Percentiles rank a stretch among this genome's conserved stretches.
Evolutionary conservation across 2,113 vertebrate genomes (phyloP).

Genomic region (Pteropus alecto): DNA sequence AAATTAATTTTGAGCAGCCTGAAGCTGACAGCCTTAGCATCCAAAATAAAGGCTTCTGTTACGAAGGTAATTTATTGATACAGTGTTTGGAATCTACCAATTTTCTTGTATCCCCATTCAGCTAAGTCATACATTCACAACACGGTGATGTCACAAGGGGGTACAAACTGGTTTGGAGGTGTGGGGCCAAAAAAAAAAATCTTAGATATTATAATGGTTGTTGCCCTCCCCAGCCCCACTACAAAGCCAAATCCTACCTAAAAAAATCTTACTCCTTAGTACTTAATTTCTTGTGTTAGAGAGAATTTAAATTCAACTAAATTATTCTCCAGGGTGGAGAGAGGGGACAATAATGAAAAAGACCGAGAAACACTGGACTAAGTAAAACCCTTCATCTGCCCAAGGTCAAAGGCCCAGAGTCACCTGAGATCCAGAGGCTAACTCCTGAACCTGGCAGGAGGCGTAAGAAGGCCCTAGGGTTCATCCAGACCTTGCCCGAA

Average conservation of each 20-base stretch:
- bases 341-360: not conserved
- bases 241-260: not conserved
- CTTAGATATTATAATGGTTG: not conserved
- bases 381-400: not conserved
- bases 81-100: not conserved
- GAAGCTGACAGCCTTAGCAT: slow-evolving; percentile 67
- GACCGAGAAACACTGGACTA: not conserved
- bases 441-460: not conserved
- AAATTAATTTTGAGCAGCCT: slow-evolving; percentile 68
- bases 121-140: not conserved
- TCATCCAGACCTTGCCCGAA: not conserved
- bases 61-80: not conserved
- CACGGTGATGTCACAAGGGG: not conserved
- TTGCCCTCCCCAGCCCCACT: not conserved
- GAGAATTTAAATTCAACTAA: not conserved
- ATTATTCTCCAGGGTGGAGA: not conserved
- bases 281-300: not conserved
- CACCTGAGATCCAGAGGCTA: not conserved
- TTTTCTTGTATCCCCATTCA: not conserved
- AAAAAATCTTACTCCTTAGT: not conserved
- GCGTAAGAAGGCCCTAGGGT: not conserved
- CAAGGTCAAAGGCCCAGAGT: not conserved
- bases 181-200: not conserved
- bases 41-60: slow-evolving; percentile 32
- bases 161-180: not conserved